Percentiles rank a stretch among this genome's conserved stretches.
Conservation (phyloP, 2,113 vertebrate species). For the Periophthalmodon schlosseri region DNA sequence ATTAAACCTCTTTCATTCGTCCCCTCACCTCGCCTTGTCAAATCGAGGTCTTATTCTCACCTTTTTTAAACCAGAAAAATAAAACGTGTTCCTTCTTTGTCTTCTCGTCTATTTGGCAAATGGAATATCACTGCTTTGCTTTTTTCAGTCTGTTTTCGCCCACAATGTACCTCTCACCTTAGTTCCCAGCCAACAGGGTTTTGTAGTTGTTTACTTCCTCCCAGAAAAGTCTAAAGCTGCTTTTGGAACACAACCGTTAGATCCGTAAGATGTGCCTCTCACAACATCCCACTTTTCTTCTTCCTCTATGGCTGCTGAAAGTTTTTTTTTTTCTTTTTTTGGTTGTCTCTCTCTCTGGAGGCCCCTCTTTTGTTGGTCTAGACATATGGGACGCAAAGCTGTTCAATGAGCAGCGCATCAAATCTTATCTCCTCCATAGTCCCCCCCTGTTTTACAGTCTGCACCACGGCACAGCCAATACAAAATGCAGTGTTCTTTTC, state of each 20-base stretch:
- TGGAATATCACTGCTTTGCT: slow-evolving; percentile 60
- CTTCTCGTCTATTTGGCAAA: slow-evolving; percentile 62
- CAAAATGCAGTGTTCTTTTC: slow-evolving; percentile 23
- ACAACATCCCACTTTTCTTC: slow-evolving; percentile 53
- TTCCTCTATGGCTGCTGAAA: slow-evolving; percentile 40
- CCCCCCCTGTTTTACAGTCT: slow-evolving; percentile 13
- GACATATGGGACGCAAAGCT: slow-evolving; percentile 63
- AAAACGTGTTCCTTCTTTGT: slow-evolving; percentile 38
- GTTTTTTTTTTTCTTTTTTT: slow-evolving; percentile 11
- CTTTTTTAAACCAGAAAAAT: slow-evolving; percentile 44
- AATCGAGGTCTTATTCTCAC: slow-evolving; percentile 63
- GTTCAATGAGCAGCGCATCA: slow-evolving; percentile 47
- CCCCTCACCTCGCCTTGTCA: slow-evolving; percentile 53
- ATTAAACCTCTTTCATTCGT: slow-evolving; percentile 77
- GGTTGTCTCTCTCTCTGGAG: slow-evolving; percentile 50
- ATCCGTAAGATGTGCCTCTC: slow-evolving; percentile 52
- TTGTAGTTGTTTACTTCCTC: slow-evolving; percentile 58
- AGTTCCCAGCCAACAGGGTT: slow-evolving; percentile 40
- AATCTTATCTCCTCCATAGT: slow-evolving; percentile 37
- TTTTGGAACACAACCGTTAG: slow-evolving; percentile 48
- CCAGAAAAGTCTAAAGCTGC: slow-evolving; percentile 36
- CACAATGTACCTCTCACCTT: slow-evolving; percentile 48
- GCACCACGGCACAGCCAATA: slow-evolving; percentile 29
- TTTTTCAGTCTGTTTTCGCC: slow-evolving; percentile 38
- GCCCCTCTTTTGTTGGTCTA: slow-evolving; percentile 53